These are phyloP conservation scores for Choloepus didactylus DNA, from an alignment of 2,797 vertebrate genomes.

Conservation along the genomic window DNA sequence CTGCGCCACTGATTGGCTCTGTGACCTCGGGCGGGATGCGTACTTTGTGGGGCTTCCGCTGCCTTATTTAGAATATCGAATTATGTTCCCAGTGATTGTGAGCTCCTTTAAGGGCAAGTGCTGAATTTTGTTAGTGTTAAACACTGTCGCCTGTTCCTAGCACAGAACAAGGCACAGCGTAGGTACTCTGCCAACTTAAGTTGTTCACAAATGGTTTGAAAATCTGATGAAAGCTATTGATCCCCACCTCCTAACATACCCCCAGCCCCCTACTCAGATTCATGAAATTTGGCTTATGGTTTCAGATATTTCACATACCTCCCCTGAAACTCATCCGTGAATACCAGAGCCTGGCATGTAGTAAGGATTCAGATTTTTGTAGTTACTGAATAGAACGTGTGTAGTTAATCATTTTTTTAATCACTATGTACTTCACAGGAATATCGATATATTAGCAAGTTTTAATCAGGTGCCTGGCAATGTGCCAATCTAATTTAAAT, in stretches of 20 bases:
- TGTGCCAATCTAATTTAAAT: background rate
- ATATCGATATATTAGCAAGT: background rate
- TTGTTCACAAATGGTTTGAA: conserved; percentile 11
- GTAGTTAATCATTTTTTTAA: background rate
- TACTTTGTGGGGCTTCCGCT: background rate
- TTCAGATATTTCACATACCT: background rate
- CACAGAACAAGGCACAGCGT: background rate
- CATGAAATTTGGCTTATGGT: background rate
- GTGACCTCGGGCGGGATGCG: background rate
- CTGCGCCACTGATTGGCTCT: background rate
- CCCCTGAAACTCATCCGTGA: background rate
- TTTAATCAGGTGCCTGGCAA: conserved; percentile 7
- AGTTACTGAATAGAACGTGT: background rate
- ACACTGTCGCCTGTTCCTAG: background rate
- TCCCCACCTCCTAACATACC: background rate
- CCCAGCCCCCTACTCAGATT: background rate
- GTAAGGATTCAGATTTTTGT: background rate
- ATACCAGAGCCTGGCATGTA: background rate
- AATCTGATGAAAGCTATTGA: background rate
- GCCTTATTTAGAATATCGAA: background rate
- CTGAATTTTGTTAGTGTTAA: background rate
- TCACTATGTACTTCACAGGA: background rate
- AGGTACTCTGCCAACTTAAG: background rate
- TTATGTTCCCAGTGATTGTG: background rate
- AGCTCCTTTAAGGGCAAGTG: background rate